A percentile compares a stretch with the other conserved stretches of the same genome.
phyloP scores from a whole-genome alignment of 2,888 invertebrate species.

The Leucoma salicis region DNA sequence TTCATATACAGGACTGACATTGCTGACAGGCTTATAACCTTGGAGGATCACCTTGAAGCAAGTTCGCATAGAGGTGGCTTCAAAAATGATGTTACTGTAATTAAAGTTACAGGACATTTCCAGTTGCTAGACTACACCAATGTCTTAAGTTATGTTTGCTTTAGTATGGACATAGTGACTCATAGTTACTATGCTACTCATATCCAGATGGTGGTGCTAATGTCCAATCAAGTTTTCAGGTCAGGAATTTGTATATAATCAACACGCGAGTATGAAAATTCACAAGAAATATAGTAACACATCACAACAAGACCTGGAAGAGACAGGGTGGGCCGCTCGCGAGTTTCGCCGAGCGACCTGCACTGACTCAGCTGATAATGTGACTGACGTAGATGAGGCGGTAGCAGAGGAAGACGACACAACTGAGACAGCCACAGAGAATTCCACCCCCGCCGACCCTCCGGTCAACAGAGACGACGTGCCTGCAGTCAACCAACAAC shows the following conservation, averaged over 20 bases:
- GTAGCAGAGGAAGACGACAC: slow-evolving; percentile 47
- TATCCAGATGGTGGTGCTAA: slow-evolving; percentile 72
- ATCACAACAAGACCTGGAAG: slow-evolving; percentile 37
- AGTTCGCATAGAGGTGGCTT: slow-evolving; percentile 27
- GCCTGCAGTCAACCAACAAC: slow-evolving; percentile 52
- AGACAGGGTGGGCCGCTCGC: slow-evolving; percentile 69
- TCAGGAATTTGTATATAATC: slow-evolving; percentile 57
- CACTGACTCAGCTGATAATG: slow-evolving; percentile 62
- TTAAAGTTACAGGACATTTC: slow-evolving; percentile 31
- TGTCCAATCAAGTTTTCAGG: slow-evolving; percentile 81
- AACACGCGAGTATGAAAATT: slow-evolving; percentile 48
- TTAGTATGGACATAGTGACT: slow-evolving; percentile 51
- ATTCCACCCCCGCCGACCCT: slow-evolving; percentile 48
- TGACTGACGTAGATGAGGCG: slow-evolving; percentile 75
- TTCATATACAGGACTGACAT: slow-evolving; percentile 28
- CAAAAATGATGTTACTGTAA: slow-evolving; percentile 25
- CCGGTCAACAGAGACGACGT: slow-evolving; percentile 47
- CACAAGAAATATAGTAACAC: slow-evolving; percentile 36
- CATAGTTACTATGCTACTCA: slow-evolving; percentile 48
- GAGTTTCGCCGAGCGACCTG: slow-evolving; percentile 59
- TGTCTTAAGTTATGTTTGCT: slow-evolving; percentile 41
- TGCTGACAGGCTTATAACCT: slow-evolving; percentile 12
- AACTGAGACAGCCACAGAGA: slow-evolving; percentile 51
- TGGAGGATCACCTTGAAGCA: slow-evolving; percentile 33
- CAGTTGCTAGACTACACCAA: slow-evolving; percentile 30